Evolutionary conservation across 2,113 vertebrate genomes (phyloP), one percentile per base, ranked within the genome.

Genomic region (Cranoglanis bouderius): DNA sequence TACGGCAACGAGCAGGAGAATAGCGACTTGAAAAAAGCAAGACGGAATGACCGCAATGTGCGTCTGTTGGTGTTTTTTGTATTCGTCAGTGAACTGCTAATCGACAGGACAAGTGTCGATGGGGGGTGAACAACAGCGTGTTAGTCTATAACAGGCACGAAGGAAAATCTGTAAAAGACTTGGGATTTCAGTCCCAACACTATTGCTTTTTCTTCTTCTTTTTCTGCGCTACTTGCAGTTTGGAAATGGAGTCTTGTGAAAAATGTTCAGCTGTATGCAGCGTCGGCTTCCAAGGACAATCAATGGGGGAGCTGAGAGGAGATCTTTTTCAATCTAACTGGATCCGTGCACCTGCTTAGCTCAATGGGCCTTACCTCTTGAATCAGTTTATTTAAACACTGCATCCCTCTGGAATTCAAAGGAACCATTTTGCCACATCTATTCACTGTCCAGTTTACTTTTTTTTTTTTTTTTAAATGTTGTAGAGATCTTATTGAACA

Each of bases 381-480:
- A 92, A 90, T 90, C 93, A 93, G 94, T 95, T 95, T 93, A 87
- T 93, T 93, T 95, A 92, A 94, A 95, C 93, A 91, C 92, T 87
- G 92, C 91, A 95, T 90, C 92, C 92, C 89, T 92, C 93, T 94
- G 94, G 95, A 95, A 95, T 94, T 94, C 96, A 95, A 95, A 96
- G 96, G 94, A 96, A 96, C 96, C 96, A 97, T 97, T 97, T 97
- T 96, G 96, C 96, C 95, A 93, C 91, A 89, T 93, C 91, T 93
- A 92, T 92, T 95, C 92, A 93, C 93, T 91, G 92, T 92, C 93
- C 93, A 94, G 92, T 90, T 94, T 90, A 94, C 93, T 95, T 95
- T 94, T 93, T 90, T 87, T 51, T 88, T 49, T 0, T 49, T 46
- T 85, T 51, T 89, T 91, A 88, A 88, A 90, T 93, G 85, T 91